Percentiles rank a stretch among this genome's conserved stretches.
Evolutionary conservation across 2,797 vertebrate species (phyloP).

Genomic region (Ceryle rudis): DNA sequence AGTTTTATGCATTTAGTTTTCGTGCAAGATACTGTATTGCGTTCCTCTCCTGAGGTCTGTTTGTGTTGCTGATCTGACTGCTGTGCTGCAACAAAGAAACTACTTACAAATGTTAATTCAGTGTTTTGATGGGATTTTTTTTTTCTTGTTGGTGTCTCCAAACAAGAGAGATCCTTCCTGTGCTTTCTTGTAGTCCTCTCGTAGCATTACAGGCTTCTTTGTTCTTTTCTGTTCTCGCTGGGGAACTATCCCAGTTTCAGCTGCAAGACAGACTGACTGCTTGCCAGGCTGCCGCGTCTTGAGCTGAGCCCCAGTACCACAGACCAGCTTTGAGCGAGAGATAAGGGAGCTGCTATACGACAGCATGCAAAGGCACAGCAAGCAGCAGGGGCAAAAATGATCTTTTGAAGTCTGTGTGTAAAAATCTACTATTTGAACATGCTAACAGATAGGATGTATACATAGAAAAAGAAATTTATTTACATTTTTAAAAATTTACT

Average conservation of each 20-base stretch:
- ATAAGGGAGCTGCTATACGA: not conserved
- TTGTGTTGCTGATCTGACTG: not conserved
- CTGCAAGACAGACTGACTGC: not conserved
- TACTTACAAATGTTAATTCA: constrained; percentile 13
- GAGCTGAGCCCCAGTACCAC: not conserved
- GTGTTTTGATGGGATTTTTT: not conserved
- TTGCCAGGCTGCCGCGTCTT: not conserved
- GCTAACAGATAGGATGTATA: not conserved
- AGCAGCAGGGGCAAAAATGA: not conserved
- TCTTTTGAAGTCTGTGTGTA: not conserved
- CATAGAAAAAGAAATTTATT: not conserved
- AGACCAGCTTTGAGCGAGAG: not conserved
- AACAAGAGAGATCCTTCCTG: constrained; percentile 5
- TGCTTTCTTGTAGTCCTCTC: constrained; percentile 27
- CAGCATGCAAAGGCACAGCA: not conserved
- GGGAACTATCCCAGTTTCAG: constrained; percentile 58
- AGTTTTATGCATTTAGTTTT: not conserved
- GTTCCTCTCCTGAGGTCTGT: not conserved
- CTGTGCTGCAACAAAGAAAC: not conserved
- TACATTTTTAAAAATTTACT: not conserved
- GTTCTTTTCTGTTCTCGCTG: not conserved
- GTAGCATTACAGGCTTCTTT: constrained; percentile 36
- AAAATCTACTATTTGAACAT: not conserved
- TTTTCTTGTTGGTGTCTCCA: not conserved
- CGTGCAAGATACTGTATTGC: not conserved